Conservation (phyloP, 2,797 vertebrate species). For the Loriculus beryllinus region DNA sequence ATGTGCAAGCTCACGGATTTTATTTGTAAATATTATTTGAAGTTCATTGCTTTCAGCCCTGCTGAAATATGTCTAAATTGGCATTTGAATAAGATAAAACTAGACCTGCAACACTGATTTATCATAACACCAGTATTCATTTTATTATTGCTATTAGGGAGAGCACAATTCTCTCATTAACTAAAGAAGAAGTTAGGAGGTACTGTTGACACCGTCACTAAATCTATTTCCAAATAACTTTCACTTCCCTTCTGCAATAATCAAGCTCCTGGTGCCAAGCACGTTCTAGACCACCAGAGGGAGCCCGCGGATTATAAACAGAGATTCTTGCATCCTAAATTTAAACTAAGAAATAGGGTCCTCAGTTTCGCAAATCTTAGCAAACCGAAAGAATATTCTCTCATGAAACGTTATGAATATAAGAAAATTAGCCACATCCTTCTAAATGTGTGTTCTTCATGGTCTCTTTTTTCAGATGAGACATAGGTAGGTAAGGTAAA, state of each 20-base stretch:
- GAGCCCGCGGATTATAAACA: slow-evolving; percentile 60
- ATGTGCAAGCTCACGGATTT: not conserved
- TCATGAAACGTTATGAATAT: not conserved
- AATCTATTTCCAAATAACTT: not conserved
- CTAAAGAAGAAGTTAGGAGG: not conserved
- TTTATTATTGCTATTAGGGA: not conserved
- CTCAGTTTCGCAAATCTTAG: not conserved
- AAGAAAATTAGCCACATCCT: not conserved
- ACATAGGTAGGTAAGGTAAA: not conserved
- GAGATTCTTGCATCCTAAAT: not conserved
- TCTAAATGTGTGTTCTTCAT: not conserved
- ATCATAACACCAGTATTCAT: not conserved
- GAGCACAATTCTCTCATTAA: not conserved
- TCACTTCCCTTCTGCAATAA: not conserved
- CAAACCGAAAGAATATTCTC: not conserved
- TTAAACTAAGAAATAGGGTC: not conserved
- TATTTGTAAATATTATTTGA: not conserved
- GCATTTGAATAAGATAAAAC: not conserved
- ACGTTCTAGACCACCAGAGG: slow-evolving; percentile 64
- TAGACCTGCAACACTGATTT: not conserved
- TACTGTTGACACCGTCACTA: not conserved
- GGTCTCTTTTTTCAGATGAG: not conserved
- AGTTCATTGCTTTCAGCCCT: not conserved
- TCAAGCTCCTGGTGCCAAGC: not conserved
- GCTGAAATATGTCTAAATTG: not conserved